phyloP scores from a whole-genome alignment of 2,888 invertebrate species.

The Hypomecis atomaria region DNA sequence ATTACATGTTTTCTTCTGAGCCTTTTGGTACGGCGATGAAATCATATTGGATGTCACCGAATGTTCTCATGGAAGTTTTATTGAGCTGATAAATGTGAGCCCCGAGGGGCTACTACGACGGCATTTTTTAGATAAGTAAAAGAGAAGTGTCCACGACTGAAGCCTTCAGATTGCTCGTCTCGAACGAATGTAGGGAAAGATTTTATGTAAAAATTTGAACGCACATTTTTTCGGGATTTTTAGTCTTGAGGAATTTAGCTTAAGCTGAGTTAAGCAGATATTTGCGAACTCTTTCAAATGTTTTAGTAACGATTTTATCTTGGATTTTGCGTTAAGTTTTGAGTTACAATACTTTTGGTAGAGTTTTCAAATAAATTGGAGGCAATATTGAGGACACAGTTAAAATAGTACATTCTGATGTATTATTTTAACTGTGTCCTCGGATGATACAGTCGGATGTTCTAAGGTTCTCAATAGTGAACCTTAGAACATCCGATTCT shows the following conservation, averaged over 20 bases:
- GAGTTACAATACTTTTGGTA: no score
- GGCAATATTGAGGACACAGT: no score
- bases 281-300: not conserved
- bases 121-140: slow-evolving; percentile 72
- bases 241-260: not conserved
- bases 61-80: slow-evolving; percentile 79
- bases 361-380: no score
- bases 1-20: slow-evolving; percentile 63
- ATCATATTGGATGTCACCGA: slow-evolving; percentile 77
- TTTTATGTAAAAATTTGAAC: slow-evolving; percentile 14
- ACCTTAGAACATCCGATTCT: no score
- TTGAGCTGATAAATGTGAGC: slow-evolving; percentile 77
- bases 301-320: no score
- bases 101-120: slow-evolving; percentile 65
- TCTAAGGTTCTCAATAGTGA: no score
- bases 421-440: no score
- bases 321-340: no score
- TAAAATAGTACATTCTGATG: no score
- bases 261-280: not conserved
- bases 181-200: slow-evolving; percentile 15
- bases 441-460: no score
- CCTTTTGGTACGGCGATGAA: slow-evolving; percentile 68
- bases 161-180: slow-evolving; percentile 23
- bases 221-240: not conserved
- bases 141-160: slow-evolving; percentile 52